Base-by-base conservation (phyloP, 2,888 invertebrate species). In the Drosophila paranaensis region DNA sequence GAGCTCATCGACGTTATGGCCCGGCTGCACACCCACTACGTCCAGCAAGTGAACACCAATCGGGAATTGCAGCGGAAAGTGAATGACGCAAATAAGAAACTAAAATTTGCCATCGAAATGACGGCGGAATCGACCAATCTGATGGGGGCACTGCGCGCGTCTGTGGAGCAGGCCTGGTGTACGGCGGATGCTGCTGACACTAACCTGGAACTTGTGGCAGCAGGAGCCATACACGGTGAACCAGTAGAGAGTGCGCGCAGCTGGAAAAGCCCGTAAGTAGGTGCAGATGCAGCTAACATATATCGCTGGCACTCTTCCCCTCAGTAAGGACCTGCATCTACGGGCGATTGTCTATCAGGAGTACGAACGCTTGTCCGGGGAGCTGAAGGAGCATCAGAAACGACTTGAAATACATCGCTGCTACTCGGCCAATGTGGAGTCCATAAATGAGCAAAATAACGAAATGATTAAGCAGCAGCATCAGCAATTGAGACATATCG, bases 341-440 rank as follows among this genome's bases (percentile, higher is more conserved):
- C 65, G 71, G 6, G 20, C 20, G 1, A 0, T 71, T 16, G 74
- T 85, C 8, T 87, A 89, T 43, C 87, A 90, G 4, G 92, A 92
- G 69, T 89, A 92, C 1, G 92, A 92, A 82, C 91, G 92, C 1
- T 73, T 92, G 43, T 89, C 90, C 67, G 83, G 72, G 0, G 92
- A 92, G 39, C 74, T 92, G 3, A 74, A 64, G 14, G 92, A 92
- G 14, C 70, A 91, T 37, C 85, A 89, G 60, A 90, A 88, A 42
- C 91, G 92, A 3, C 71, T 92, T 13, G 82, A 91, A 60, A 57
- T 84, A 8, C 89, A 92, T 71, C 88, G 92, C 1, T 69, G 73
- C 39, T 92, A 92, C 64, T 73, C 89, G 0, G 87, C 89, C 6
- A 81, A 88, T 0, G 45, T 92, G 63, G 92, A 92, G 62, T 20